Percentiles rank a stretch among this genome's conserved stretches.
Conservation (phyloP, 37 sponge, comb jelly and placozoan genomes). For the Aplysina aerophoba region DNA sequence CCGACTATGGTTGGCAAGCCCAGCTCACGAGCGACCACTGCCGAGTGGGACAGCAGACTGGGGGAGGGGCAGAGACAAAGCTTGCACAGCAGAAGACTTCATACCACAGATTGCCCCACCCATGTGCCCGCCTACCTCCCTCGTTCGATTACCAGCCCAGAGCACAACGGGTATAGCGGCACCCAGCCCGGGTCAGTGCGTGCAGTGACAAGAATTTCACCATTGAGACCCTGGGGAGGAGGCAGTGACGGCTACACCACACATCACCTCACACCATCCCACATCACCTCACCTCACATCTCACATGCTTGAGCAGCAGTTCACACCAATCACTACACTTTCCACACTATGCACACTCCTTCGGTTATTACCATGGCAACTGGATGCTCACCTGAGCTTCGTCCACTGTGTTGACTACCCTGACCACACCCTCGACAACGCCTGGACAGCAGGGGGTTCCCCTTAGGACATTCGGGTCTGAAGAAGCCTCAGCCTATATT, state of each 20-base stretch:
- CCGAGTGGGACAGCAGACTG: constrained; percentile 88
- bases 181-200: constrained; percentile 93
- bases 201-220: constrained; percentile 88
- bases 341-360: too few relatives aligned
- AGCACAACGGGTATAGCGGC: constrained; percentile 87
- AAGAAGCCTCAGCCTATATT: constrained; percentile 71
- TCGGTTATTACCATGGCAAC: too few relatives aligned
- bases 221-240: constrained; percentile 57
- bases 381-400: constrained; percentile 54
- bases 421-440: constrained; percentile 71
- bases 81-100: background rate
- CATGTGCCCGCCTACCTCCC: constrained; percentile 60
- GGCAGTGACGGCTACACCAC: too few relatives aligned
- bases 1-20: constrained; percentile 92
- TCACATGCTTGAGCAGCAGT: too few relatives aligned
- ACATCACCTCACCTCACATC: too few relatives aligned
- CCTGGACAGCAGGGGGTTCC: constrained; percentile 90
- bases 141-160: constrained; percentile 85
- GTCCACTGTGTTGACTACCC: constrained; percentile 74
- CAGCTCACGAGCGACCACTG: constrained; percentile 89
- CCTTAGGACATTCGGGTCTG: constrained; percentile 75
- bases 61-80: background rate
- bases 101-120: background rate
- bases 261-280: too few relatives aligned
- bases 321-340: too few relatives aligned